Conservation (phyloP, 1,140 invertebrate species). For the Anastrepha ludens region DNA sequence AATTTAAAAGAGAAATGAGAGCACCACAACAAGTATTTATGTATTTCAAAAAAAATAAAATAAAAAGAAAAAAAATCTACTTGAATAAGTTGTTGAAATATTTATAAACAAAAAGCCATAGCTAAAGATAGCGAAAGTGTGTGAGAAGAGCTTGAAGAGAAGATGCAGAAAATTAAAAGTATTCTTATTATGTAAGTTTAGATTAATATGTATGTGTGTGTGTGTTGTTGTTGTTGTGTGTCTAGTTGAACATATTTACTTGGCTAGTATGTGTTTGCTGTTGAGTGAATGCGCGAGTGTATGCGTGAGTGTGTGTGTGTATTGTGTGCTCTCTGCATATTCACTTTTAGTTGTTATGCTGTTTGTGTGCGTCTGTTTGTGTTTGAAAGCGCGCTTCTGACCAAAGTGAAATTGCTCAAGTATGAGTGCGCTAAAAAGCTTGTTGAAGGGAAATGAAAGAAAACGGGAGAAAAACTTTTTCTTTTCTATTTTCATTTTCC, state of each 20-base stretch:
- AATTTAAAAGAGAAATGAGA: too few relatives aligned
- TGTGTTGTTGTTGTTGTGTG: neutral
- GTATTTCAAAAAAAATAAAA: too few relatives aligned
- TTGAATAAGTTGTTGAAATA: constrained; percentile 4
- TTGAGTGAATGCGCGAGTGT: neutral
- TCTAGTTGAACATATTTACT: neutral
- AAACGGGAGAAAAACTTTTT: constrained; percentile 20
- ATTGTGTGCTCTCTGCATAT: neutral
- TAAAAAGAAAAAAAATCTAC: neutral
- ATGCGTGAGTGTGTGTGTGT: neutral
- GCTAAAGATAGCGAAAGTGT: neutral
- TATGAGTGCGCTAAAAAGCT: neutral
- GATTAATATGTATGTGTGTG: neutral
- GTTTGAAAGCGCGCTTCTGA: neutral
- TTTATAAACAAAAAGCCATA: neutral
- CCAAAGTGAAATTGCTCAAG: constrained; percentile 13
- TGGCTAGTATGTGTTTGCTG: neutral
- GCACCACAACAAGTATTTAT: too few relatives aligned
- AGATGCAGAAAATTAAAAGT: neutral
- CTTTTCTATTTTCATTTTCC: neutral
- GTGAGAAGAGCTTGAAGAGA: neutral
- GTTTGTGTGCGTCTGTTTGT: neutral
- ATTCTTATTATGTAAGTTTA: constrained; percentile 13
- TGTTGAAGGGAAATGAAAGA: neutral
- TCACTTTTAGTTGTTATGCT: neutral